A percentile compares a stretch with the other conserved stretches of the same genome.
Conservation (phyloP, 2,888 invertebrate genomes). For the Mimumesa dahlbomi region DNA sequence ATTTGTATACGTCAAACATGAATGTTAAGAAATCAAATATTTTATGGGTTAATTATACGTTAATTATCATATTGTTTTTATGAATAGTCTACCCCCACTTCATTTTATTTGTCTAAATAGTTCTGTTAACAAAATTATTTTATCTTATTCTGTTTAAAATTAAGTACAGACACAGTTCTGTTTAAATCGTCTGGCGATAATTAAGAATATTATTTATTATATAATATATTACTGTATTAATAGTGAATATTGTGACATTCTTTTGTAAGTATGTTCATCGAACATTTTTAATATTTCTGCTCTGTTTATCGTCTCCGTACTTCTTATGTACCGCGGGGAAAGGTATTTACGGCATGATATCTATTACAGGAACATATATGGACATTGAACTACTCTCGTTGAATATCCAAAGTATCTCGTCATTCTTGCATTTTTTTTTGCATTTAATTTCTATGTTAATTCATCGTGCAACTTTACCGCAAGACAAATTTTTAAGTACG, state of each 20-base stretch:
- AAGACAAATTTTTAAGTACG: too few species aligned
- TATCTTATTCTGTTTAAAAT: too few species aligned
- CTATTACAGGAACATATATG: background rate
- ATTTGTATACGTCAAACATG: too few species aligned
- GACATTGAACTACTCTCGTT: slow-evolving; percentile 25
- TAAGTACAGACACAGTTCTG: too few species aligned
- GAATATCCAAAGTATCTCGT: background rate
- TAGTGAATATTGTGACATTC: slow-evolving; percentile 1
- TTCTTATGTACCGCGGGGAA: slow-evolving; percentile 26
- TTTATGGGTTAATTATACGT: too few species aligned
- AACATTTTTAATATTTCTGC: slow-evolving; percentile 42
- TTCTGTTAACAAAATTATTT: too few species aligned
- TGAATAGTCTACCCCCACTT: too few species aligned
- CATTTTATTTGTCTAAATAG: too few species aligned
- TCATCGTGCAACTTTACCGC: too few species aligned
- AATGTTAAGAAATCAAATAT: too few species aligned
- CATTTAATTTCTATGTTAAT: background rate
- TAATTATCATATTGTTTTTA: too few species aligned
- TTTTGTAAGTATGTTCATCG: slow-evolving; percentile 23
- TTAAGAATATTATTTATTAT: background rate
- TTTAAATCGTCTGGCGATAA: background rate
- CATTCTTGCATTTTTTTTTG: background rate
- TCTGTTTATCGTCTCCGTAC: slow-evolving; percentile 28
- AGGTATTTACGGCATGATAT: slow-evolving; percentile 24
- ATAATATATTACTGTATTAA: slow-evolving; percentile 4